Percentiles rank a stretch among this genome's conserved stretches.
phyloP scores from a whole-genome alignment of 2,797 vertebrate species.

The Leptoclinus maculatus region DNA sequence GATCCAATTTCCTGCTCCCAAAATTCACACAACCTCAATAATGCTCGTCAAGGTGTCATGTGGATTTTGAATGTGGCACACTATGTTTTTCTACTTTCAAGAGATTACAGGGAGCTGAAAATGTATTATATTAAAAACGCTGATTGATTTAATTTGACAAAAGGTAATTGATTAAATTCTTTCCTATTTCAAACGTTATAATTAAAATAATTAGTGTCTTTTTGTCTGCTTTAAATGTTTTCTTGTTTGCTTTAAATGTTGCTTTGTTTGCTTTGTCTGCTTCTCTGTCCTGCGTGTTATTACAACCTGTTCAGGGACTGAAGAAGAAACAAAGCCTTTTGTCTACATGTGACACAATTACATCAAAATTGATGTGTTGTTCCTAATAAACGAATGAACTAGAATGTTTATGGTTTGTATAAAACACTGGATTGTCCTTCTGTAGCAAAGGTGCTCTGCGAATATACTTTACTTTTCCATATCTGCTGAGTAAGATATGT shows the following conservation, averaged over 20 bases:
- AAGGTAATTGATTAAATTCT: neutral
- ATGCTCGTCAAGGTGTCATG: constrained; percentile 46
- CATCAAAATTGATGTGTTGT: neutral
- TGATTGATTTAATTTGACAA: neutral
- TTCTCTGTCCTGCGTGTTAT: neutral
- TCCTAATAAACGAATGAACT: neutral
- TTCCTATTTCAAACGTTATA: neutral
- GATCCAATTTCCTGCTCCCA: constrained; percentile 50
- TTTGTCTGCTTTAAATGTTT: neutral
- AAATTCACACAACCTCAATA: constrained; percentile 59
- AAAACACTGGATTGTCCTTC: neutral
- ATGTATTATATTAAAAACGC: neutral
- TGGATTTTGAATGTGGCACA: constrained; percentile 27
- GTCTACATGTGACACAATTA: neutral
- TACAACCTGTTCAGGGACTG: neutral
- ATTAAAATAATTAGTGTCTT: neutral
- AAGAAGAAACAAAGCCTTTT: neutral
- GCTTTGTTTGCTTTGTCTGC: neutral
- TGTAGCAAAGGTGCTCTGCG: neutral
- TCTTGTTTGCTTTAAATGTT: too few relatives aligned
- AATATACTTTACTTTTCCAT: neutral
- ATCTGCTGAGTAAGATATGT: neutral
- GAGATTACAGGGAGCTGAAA: neutral
- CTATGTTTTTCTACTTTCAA: constrained; percentile 24
- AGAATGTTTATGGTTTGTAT: neutral